Base-by-base conservation (phyloP, 2,888 invertebrate species). In the Actias luna region DNA sequence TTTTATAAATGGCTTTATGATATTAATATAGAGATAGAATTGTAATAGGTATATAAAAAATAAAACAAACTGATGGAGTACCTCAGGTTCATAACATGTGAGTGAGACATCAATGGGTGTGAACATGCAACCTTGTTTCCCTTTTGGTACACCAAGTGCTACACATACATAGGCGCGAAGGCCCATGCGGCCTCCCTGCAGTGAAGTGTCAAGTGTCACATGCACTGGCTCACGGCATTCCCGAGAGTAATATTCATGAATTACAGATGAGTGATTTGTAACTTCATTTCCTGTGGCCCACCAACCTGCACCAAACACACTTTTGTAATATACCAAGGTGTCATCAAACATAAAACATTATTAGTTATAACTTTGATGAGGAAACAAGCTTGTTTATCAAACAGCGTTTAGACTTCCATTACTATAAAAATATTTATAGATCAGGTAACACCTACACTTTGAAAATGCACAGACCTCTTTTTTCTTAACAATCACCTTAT, bases 201-300 rank as follows among this genome's bases (percentile, higher is more conserved):
- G 93, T 29, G 97, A 96, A 5, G 99, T 99, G 88, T 99, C 99
- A 62, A 99, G 95, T 16, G 99, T 99, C 73, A 99, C 94, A 87
- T 99, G 99, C 57, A 99, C 96, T 0, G 99, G 99, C 87, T 96
- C 97, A 77, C 96, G 96, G 83, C 98, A 98, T 91, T 99, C 99
- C 68, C 98, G 95, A 14, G 98, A 95, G 87, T 99, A 99, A 91
- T 99, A 99, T 85, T 99, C 99, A 81, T 99, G 99, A 83, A 99
- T 99, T 62, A 99, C 97, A 0, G 98, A 97, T 62, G 99, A 99
- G 90, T 99, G 99, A 82, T 98, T 98, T 0, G 99, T 98, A 52
- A 99, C 98, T 88, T 99, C 99, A 74, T 97, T 96, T 61, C 99
- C 99, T 0, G 99, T 99, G 1, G 99, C 99, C 97, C 97, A 99